Evolutionary conservation across 2,113 vertebrate genomes (phyloP), one percentile per base, ranked within the genome.

Genomic region (Brachypodius melanocephalos): DNA sequence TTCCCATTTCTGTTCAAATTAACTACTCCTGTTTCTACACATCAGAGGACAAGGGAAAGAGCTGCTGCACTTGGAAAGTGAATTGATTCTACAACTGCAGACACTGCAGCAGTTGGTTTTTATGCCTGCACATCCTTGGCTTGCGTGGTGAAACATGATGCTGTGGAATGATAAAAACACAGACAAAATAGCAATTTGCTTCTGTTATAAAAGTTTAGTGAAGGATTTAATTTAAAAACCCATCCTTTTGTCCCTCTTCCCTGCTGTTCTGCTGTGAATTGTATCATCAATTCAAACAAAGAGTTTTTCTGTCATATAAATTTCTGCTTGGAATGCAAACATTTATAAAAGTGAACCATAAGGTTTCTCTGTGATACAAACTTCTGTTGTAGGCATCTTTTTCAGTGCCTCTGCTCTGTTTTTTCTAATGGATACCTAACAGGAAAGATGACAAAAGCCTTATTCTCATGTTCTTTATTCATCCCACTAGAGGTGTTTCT

Each of bases 61-160:
- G 40, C n/a, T 80, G 31, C 26, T 59, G 28, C 43, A 16, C 8
- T 36, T 26, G 19, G 4, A 40, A 82, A 48, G 10, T 4, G 29
- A 79, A 36, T 49, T 14, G 14, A 28, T 90, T 71, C 85, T 79
- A 42, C 1, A 1, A 4, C 24, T 0, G 0, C 32, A 63, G 43
- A 51, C 51, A 81, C n/a, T 15, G 17, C 38, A 74, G 32, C 21
- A 42, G 32, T 3, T 2, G 2, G 34, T 45, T 40, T 67, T 58
- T 45, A n/a, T 26, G n/a, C 17, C 65, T 29, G 15, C 51, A 9
- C 31, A 36, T 5, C 36, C 38, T 45, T 55, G 34, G 29, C 38
- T 72, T 42, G 17, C 46, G 43, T 7, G 17, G 34, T 46, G 25
- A 85, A 88, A 66, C 36, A 8, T 1, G 12, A 55, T 29, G 21